phyloP scores from a whole-genome alignment of 1,140 invertebrate genomes.

The Oppia nitens region DNA sequence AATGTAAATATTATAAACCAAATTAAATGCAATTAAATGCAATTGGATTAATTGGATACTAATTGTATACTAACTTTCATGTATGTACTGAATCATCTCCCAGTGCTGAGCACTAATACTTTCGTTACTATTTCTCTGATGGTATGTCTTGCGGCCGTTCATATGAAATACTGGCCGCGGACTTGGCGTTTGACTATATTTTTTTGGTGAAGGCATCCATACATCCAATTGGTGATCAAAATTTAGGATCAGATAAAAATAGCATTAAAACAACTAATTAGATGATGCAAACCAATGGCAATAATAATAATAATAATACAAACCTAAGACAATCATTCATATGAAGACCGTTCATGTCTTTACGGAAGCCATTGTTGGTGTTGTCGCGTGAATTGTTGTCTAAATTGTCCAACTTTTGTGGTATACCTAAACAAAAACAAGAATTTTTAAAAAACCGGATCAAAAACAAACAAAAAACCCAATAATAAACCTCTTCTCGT shows the following conservation, averaged over 20 bases:
- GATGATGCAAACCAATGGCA: neutral
- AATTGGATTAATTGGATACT: neutral
- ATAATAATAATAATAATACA: neutral
- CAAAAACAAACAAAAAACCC: neutral
- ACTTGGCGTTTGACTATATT: no score
- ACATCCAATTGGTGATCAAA: no score
- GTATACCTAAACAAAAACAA: constrained; percentile 27
- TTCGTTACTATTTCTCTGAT: constrained; percentile 42
- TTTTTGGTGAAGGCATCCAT: no score
- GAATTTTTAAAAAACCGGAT: constrained; percentile 34
- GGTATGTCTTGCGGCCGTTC: constrained; percentile 44
- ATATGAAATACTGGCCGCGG: constrained; percentile 46
- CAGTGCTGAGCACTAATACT: constrained; percentile 50
- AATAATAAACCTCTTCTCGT: constrained; percentile 49
- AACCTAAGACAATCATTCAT: neutral
- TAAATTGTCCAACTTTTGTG: constrained; percentile 39
- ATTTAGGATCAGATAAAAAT: no score
- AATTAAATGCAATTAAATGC: neutral
- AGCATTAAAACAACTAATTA: neutral
- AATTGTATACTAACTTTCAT: constrained; percentile 31
- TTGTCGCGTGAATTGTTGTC: constrained; percentile 40
- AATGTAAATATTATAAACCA: no score
- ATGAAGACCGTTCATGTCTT: constrained; percentile 7
- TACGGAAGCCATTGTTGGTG: constrained; percentile 2
- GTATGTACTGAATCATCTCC: constrained; percentile 52